A percentile compares a stretch with the other conserved stretches of the same genome.
phyloP scores from a whole-genome alignment of 2,797 vertebrate genomes.

The Hirundo rustica region DNA sequence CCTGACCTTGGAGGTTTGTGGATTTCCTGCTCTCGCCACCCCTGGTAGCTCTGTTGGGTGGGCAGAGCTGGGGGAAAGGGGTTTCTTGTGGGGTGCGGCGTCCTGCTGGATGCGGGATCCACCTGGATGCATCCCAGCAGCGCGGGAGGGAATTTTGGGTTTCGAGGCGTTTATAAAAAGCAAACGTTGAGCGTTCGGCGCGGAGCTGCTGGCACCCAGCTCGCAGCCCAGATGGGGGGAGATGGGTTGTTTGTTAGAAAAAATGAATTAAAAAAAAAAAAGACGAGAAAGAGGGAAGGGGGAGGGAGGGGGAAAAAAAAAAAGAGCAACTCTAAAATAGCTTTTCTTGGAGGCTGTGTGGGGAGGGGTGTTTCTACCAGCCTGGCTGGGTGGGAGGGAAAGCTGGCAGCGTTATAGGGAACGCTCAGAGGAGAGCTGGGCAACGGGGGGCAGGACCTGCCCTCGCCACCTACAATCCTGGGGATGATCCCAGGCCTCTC shows the following conservation, averaged over 20 bases:
- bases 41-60: not conserved
- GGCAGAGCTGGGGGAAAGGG: not conserved
- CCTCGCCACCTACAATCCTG: fast-evolving
- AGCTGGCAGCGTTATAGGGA: not conserved
- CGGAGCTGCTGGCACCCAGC: constrained; percentile 42
- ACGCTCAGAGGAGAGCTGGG: not conserved
- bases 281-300: not conserved
- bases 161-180: constrained; percentile 38
- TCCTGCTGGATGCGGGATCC: not conserved
- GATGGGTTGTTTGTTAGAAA: not conserved
- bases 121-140: not conserved
- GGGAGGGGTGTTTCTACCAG: constrained; percentile 23
- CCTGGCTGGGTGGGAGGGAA: constrained; percentile 18
- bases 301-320: not conserved
- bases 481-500: not conserved
- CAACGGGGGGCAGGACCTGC: not conserved
- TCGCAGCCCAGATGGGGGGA: constrained; percentile 57
- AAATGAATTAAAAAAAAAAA: constrained; percentile 17
- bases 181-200: not conserved
- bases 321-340: constrained; percentile 60
- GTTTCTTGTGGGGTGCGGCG: not conserved
- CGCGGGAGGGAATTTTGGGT: not conserved
- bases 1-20: not conserved
- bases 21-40: not conserved
- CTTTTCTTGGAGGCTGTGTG: not conserved